Evolutionary conservation across 2,113 vertebrate genomes (phyloP).

Genomic region (Xenus cinereus): DNA sequence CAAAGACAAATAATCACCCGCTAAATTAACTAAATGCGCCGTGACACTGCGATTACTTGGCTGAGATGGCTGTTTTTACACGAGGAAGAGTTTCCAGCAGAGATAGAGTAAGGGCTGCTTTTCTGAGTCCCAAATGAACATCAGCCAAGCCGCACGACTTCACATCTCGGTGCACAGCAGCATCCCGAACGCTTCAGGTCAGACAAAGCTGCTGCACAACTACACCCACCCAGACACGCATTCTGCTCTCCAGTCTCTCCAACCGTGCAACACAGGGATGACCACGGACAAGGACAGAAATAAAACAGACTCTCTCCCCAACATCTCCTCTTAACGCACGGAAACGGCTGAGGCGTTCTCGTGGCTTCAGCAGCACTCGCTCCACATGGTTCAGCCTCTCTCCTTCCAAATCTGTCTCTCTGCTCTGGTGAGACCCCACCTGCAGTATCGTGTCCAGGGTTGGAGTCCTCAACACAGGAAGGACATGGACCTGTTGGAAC

Average conservation of each 20-base stretch:
- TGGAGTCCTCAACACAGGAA: too few relatives aligned
- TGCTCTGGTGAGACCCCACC: too few relatives aligned
- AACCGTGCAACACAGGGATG: fast-evolving
- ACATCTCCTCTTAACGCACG: fast-evolving
- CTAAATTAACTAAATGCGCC: background rate
- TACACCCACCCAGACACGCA: fast-evolving
- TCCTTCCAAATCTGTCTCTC: background rate
- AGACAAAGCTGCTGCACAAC: background rate
- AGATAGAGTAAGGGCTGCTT: background rate
- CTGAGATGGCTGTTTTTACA: background rate
- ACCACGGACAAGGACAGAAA: fast-evolving
- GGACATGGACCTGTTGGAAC: too few relatives aligned
- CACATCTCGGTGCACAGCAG: background rate
- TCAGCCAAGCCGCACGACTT: background rate
- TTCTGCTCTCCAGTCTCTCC: background rate
- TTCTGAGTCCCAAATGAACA: background rate
- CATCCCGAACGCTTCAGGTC: background rate
- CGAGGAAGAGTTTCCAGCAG: background rate
- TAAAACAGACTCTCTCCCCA: background rate
- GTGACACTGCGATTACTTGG: background rate
- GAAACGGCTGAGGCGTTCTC: background rate
- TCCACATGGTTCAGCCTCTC: background rate
- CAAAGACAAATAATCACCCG: background rate
- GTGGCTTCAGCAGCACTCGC: background rate
- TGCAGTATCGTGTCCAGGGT: too few relatives aligned